phyloP scores from a whole-genome alignment of 2,113 vertebrate species.

The Neotoma lepida region DNA sequence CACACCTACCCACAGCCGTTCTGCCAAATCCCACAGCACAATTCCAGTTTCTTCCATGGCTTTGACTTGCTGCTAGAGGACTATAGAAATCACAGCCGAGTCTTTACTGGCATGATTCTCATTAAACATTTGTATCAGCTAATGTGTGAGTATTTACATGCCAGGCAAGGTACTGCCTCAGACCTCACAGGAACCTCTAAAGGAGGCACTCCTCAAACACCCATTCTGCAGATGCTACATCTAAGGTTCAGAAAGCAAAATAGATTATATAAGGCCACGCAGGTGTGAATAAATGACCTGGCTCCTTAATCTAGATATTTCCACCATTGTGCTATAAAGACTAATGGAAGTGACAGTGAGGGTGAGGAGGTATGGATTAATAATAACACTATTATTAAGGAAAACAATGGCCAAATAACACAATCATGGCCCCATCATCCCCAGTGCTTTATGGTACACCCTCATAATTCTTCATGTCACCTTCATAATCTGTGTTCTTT shows the following conservation, averaged over 20 bases:
- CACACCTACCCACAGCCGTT: conserved; percentile 50
- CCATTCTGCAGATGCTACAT: not conserved
- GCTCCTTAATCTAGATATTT: not conserved
- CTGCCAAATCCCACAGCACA: conserved; percentile 23
- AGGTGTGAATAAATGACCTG: not conserved
- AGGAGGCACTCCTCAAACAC: not conserved
- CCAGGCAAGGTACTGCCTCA: not conserved
- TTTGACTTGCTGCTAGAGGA: conserved; percentile 3
- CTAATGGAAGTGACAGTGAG: not conserved
- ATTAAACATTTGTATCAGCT: not conserved
- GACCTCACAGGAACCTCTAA: not conserved
- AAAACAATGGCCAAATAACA: not conserved
- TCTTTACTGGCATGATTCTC: not conserved
- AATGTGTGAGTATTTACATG: not conserved
- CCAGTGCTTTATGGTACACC: not conserved
- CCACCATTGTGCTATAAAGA: not conserved
- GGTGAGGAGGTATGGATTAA: not conserved
- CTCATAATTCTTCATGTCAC: not conserved
- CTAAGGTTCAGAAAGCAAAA: not conserved
- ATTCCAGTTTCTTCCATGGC: conserved; percentile 27
- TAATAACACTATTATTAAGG: not conserved
- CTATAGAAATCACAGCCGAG: not conserved
- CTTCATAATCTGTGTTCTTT: not conserved
- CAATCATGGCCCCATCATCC: not conserved
- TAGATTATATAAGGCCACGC: not conserved